A percentile compares a stretch with the other conserved stretches of the same genome.
Conservation (phyloP, 1,140 invertebrate genomes). For the Ditylenchus dipsaci region DNA sequence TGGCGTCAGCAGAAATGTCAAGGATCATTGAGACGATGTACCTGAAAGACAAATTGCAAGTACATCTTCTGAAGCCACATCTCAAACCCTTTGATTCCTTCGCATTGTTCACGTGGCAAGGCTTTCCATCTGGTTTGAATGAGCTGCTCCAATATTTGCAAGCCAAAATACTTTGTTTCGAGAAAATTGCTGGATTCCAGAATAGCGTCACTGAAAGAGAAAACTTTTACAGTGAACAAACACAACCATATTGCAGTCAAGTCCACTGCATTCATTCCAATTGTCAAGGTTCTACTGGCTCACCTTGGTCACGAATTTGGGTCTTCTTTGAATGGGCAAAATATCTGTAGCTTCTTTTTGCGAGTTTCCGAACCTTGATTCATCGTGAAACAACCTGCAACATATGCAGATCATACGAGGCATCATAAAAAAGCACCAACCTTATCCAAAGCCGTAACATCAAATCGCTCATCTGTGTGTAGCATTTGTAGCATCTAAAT, state of each 20-base stretch:
- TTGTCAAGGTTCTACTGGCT: conserved; percentile 72
- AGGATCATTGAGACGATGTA: conserved; percentile 94
- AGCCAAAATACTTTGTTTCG: conserved; percentile 98
- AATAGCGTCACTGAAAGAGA: conserved; percentile 79
- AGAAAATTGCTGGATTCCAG: conserved; percentile 87
- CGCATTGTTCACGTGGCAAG: conserved; percentile 91
- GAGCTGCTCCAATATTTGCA: conserved; percentile 97
- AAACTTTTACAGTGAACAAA: too few species aligned
- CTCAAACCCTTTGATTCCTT: conserved; percentile 67
- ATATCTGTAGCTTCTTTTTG: conserved; percentile 37
- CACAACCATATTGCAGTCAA: too few species aligned
- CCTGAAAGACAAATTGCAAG: too few species aligned
- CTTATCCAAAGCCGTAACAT: conserved; percentile 30
- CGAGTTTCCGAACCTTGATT: conserved; percentile 38
- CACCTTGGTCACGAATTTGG: conserved; percentile 34
- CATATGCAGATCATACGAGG: not conserved
- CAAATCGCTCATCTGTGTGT: conserved; percentile 33
- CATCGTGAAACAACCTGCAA: conserved; percentile 40
- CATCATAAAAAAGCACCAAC: conserved; percentile 5
- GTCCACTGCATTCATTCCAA: too few species aligned
- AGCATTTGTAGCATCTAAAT: conserved; percentile 30
- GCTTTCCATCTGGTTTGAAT: conserved; percentile 99
- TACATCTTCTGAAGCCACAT: conserved; percentile 71
- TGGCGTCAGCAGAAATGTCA: conserved; percentile 88
- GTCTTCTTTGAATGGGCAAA: conserved; percentile 37